Base-by-base conservation (phyloP, 2,797 vertebrate species). In the Eupleurogrammus muticus region DNA sequence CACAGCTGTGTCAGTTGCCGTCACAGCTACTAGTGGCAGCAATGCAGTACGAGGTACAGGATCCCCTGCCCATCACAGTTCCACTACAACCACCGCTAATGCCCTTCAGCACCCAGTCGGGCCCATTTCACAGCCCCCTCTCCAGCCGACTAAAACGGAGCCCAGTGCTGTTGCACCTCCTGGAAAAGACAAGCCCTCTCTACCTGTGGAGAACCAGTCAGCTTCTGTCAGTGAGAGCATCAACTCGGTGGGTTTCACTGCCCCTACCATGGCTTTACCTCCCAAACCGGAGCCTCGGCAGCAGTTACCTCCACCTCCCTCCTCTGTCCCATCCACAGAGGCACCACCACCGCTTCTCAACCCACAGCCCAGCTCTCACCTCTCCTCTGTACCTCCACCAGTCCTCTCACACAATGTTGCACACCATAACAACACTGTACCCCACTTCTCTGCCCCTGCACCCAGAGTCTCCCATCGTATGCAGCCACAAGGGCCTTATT, bases 401-500 rank as follows among this genome's bases (percentile, higher is more conserved):
- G 81, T 92, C 90, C 91, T 93, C 73, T 85, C 93, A 66, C 90
- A 93, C 87, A 88, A 95, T 71, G 94, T 96, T 89, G 93, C 95
- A 89, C 96, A 95, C 84, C 93, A 91, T 93, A 96, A 94, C 92
- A 95, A 91, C 95, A 96, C 96, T 83, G 94, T 97, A 93, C 96
- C 97, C 94, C 97, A 97, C 78, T 96, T 97, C 92, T 93, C 96
- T 80, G 94, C 96, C 82, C 94, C 96, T 69, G 95, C 95, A 11
- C 95, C 96, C 84, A 94, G 96, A 88, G 94, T 96, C 88, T 96
- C 96, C 83, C 96, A 96, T 86, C 96, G 97, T 91, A 96, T 98
- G 96, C 97, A 97, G 91, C 95, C 95, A 89, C 92, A 96, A 82
- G 95, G 95, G 91, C 94, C 96, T 92, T 97, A 97, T 92, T 99